Conservation (phyloP, 2,888 invertebrate species). For the Drosophila engyochracea region DNA sequence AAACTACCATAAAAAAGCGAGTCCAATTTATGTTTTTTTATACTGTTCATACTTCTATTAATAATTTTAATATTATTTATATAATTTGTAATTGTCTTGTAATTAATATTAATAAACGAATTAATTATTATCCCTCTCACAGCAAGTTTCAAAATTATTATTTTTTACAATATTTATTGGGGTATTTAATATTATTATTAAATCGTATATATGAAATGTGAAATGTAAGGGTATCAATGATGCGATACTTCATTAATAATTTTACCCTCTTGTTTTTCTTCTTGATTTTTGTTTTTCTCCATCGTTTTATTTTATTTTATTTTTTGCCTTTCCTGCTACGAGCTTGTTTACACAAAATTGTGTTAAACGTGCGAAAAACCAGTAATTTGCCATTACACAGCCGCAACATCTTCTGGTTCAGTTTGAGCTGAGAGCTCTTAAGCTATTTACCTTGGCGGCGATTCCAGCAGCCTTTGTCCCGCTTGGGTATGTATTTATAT, state of each 20-base stretch:
- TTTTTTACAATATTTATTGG: not conserved
- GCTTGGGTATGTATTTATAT: conserved; percentile 6
- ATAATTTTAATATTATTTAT: not conserved
- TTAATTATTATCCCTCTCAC: not conserved
- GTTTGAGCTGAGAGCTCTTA: conserved; percentile 5
- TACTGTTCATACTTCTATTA: not conserved
- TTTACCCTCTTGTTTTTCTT: conserved; percentile 4
- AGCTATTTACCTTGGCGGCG: conserved; percentile 34
- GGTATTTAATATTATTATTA: too few relatives aligned
- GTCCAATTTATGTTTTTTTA: not conserved
- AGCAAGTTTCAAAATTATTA: not conserved
- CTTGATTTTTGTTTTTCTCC: not conserved
- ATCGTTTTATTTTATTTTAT: not conserved
- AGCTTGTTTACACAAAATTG: conserved; percentile 73
- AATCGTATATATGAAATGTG: not conserved
- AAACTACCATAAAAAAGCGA: not conserved
- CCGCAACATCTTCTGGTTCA: conserved; percentile 21
- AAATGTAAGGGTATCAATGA: conserved; percentile 15
- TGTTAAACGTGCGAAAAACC: conserved; percentile 77
- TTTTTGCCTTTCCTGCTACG: conserved; percentile 23
- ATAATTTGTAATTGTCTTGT: not conserved
- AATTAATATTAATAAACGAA: not conserved
- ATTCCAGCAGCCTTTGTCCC: conserved; percentile 27
- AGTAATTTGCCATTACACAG: conserved; percentile 76
- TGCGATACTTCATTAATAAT: not conserved